Base-by-base conservation (phyloP, 2,797 vertebrate genomes). In the Sebastes wilsoni region DNA sequence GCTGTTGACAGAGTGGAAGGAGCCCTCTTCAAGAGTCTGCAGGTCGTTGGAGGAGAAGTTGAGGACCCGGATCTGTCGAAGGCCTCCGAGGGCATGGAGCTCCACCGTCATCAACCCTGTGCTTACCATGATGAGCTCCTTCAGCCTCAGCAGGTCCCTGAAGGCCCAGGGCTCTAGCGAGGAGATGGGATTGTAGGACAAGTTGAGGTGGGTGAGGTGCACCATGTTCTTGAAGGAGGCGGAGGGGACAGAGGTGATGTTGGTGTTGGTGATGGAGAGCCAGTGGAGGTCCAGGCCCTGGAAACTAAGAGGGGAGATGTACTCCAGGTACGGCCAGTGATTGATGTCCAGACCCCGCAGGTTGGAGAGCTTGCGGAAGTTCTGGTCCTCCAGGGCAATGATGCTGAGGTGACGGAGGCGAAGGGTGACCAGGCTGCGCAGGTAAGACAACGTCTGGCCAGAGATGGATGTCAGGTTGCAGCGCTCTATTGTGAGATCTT, bases 381-480 rank as follows among this genome's bases (percentile, higher is more conserved):
- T 99, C 86, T 98, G 97, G 81, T 99, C 98, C 82, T 99, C 98
- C 71, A 99, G 95, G 0, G 96, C 91, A 0, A 95, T 93, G 85
- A 99, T 96, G 92, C 96, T 94, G 86, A 99, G 96, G 87, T 99
- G 96, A 2, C 96, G 96, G 27, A 99, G 97, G n/a, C 94, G 96
- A 42, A 99, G 96, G 23, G 96, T 96, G 78, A 97, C 96, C 87
- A 99, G 95, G 82, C 96, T 97, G 61, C 96, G 97, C 52, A 99
- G 96, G 90, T 97, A 98, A 69, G 98, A 98, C 79, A 99, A 94
- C 0, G 98, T 96, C 93, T 99, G 98, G 0, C 96, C 97, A 0
- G 98, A 97, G 91, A 99, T 96, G 71, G 97, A 96, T 1, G 98
- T 99, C 93, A 99, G 95, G 94, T 99, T 99, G 92, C 98, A 99